Conservation (phyloP, 2,113 vertebrate genomes). For the Apodemus speciosus region DNA sequence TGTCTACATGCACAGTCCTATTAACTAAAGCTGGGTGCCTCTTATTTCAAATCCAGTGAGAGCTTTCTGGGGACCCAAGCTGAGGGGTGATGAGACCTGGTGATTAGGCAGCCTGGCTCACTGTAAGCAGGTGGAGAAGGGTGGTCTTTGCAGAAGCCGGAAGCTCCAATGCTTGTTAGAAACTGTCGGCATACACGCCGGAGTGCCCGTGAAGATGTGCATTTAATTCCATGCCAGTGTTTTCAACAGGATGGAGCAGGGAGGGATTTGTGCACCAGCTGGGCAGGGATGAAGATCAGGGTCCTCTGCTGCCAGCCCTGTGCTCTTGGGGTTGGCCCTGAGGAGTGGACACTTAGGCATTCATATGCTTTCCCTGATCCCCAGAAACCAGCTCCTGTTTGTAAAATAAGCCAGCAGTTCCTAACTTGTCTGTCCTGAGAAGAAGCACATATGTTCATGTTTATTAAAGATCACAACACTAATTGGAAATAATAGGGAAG, state of each 20-base stretch:
- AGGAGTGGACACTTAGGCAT: neutral
- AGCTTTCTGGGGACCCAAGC: neutral
- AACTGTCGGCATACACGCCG: neutral
- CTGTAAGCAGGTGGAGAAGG: neutral
- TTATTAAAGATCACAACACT: neutral
- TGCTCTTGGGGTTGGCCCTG: neutral
- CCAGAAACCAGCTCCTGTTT: neutral
- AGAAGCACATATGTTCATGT: neutral
- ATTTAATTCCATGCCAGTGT: neutral
- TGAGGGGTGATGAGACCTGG: neutral
- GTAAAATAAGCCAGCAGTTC: neutral
- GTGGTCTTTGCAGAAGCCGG: neutral
- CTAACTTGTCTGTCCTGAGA: neutral
- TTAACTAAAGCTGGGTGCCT: neutral
- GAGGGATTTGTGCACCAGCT: neutral
- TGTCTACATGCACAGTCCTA: neutral
- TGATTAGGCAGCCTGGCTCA: neutral
- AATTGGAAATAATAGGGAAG: neutral
- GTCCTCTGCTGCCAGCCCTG: rapidly evolving
- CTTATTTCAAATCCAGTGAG: neutral
- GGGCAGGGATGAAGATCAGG: neutral
- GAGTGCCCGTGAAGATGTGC: neutral
- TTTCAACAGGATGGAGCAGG: neutral
- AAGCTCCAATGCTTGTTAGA: neutral
- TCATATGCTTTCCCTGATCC: neutral